phyloP scores from a whole-genome alignment of 2,797 vertebrate genomes.

The Rhyacichthys aspro region DNA sequence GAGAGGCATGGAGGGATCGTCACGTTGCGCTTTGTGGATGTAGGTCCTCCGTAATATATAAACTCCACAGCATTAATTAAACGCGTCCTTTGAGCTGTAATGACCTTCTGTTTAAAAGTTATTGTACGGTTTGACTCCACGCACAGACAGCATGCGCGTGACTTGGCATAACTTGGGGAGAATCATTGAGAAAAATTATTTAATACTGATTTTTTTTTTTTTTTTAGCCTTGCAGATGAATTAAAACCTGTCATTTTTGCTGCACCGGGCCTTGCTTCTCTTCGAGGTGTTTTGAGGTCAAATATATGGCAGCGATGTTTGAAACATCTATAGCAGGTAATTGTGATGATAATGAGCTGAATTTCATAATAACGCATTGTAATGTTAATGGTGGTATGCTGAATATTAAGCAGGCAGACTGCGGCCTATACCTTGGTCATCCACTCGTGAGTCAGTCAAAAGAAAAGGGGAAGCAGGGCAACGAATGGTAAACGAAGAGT shows the following conservation, averaged over 20 bases:
- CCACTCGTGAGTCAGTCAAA: slow-evolving; percentile 11
- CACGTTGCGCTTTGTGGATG: slow-evolving; percentile 21
- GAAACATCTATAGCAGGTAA: slow-evolving; percentile 58
- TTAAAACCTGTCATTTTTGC: neutral
- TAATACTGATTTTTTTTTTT: too few relatives aligned
- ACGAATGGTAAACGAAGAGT: neutral
- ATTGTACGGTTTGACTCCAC: neutral
- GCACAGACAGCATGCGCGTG: neutral
- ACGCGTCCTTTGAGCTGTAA: neutral
- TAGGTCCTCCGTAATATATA: slow-evolving; percentile 25
- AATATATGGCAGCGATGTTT: slow-evolving; percentile 37
- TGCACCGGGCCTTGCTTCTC: slow-evolving; percentile 6
- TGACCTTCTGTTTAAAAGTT: neutral
- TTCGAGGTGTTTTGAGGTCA: slow-evolving; percentile 4
- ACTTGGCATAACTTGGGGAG: neutral
- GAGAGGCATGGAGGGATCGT: slow-evolving; percentile 67
- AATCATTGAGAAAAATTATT: neutral
- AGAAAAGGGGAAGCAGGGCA: neutral
- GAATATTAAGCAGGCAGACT: slow-evolving; percentile 61
- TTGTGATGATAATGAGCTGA: slow-evolving; percentile 79
- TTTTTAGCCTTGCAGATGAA: neutral
- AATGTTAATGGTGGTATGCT: slow-evolving; percentile 70
- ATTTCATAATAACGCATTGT: slow-evolving; percentile 76
- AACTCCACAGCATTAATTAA: neutral
- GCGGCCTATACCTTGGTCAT: slow-evolving; percentile 44